Evolutionary conservation across 2,113 vertebrate species (phyloP), one percentile per base, ranked within the genome.

Genomic region (Notiomystis cincta): DNA sequence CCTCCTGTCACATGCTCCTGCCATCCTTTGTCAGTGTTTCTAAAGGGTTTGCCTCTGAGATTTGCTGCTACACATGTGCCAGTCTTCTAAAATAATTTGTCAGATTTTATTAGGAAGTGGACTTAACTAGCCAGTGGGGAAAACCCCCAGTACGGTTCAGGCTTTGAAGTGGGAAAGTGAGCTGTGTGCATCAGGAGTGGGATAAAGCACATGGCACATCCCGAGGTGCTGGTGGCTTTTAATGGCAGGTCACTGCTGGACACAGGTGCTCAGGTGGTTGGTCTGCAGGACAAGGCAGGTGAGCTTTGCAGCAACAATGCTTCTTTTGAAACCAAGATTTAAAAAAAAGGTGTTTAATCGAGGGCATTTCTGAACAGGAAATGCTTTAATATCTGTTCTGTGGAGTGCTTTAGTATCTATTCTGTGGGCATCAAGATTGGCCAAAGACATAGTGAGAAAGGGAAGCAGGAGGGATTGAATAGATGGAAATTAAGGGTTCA

Each of bases 261-360:
- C 25, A 58, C 66, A 67, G 35, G 11, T 53, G 60, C 28, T n/a
- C 12, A 6, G 19, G 17, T 23, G 19, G 6, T 9, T 64, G 62
- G 24, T 58, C 45, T 60, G 16, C 21, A 57, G 50, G 27, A 81
- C 22, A 47, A 47, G 21, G 24, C 62, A 24, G 25, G 40, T 44
- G 66, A 67, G 35, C 67, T 61, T 64, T 51, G 35, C 45, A 60
- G 53, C 17, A 72, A 18, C 69, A 54, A 21, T 20, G 5, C 11
- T 82, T 47, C 13, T 27, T 77, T 18, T 51, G 27, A 60, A 89
- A 27, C 19, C 9, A 64, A 48, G 33, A 45, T 30, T 69, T 12
- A 0, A 1, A 54, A n/a, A 18, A 47, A 76, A 15, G 4, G 1
- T 2, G 2, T 40, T 47, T 48, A 40, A 45, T 37, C 0, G 2